phyloP scores from a whole-genome alignment of 2,797 vertebrate genomes.

The Sebastiscus tertius region DNA sequence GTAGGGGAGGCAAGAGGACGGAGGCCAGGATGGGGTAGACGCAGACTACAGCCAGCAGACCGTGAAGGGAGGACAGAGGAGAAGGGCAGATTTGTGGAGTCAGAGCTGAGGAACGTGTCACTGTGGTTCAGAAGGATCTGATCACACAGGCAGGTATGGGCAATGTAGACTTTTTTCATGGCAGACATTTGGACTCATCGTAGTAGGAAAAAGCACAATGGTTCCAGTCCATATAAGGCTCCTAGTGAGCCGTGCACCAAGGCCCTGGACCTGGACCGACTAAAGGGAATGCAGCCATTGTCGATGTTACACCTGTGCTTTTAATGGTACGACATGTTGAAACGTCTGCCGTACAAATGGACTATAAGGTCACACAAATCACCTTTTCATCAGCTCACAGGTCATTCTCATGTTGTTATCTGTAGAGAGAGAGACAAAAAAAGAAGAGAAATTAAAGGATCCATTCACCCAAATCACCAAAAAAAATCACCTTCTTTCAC shows the following conservation, averaged over 20 bases:
- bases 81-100: background rate
- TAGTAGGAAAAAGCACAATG: background rate
- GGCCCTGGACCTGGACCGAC: background rate
- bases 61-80: slow-evolving; percentile 7
- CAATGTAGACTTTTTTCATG: background rate
- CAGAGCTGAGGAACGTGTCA: background rate
- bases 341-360: background rate
- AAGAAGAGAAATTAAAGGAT: background rate
- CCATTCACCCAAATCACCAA: background rate
- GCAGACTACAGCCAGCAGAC: slow-evolving; percentile 8
- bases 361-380: background rate
- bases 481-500: background rate
- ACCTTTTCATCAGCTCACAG: background rate
- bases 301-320: background rate
- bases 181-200: background rate
- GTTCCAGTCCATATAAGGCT: slow-evolving; percentile 11
- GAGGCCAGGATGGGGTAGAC: slow-evolving; percentile 12
- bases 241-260: background rate
- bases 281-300: background rate
- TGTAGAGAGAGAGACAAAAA: background rate
- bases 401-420: background rate
- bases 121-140: background rate
- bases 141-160: background rate
- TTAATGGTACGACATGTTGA: background rate
- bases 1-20: background rate